Evolutionary conservation across 35 echinoderm and acorn worm genomes (phyloP).

Genomic region (Ophiothrix spiculata): DNA sequence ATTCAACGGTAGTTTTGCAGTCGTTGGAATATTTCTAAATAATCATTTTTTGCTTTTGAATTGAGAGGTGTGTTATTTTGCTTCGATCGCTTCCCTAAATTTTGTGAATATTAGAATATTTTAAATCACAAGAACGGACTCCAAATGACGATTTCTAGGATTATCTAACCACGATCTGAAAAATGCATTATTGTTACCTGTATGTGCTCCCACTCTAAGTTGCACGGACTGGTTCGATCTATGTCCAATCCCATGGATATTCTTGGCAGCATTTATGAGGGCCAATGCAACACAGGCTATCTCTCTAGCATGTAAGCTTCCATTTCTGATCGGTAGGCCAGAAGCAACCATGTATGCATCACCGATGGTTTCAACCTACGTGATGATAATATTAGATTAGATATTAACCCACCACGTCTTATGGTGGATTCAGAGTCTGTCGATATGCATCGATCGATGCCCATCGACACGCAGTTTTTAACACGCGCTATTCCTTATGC

Average conservation of each 20-base stretch:
- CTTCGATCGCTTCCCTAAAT: neutral
- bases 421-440: too few species aligned
- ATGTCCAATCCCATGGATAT: constrained; percentile 46
- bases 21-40: neutral
- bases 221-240: constrained; percentile 45
- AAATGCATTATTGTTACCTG: constrained; percentile 40
- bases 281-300: constrained; percentile 59
- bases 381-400: too few species aligned
- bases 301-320: constrained; percentile 53
- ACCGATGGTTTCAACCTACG: constrained; percentile 87
- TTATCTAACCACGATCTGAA: neutral
- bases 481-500: too few species aligned
- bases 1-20: neutral
- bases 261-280: constrained; percentile 39
- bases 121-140: neutral
- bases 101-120: neutral
- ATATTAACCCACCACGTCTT: too few species aligned
- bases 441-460: too few species aligned
- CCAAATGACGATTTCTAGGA: neutral
- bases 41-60: neutral
- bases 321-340: constrained; percentile 68
- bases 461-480: too few species aligned
- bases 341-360: constrained; percentile 84
- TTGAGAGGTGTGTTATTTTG: neutral
- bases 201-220: constrained; percentile 60